Conservation (phyloP, 2,888 invertebrate species). For the Megamerina dolium region DNA sequence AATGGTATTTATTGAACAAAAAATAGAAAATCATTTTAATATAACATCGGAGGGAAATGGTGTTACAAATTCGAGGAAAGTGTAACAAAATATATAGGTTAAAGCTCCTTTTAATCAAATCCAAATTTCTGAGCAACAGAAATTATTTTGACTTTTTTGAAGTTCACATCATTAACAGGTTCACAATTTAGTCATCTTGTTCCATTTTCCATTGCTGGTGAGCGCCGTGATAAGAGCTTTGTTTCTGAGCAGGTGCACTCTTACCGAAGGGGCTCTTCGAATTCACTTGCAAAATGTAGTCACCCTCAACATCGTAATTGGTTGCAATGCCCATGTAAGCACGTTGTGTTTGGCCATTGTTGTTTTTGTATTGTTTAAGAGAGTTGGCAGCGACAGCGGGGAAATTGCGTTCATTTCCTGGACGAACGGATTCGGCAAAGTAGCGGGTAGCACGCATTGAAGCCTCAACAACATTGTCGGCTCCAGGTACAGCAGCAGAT, state of each 20-base stretch:
- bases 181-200: not conserved
- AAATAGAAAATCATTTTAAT: too few species aligned
- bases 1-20: too few species aligned
- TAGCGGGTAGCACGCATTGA: conserved; percentile 39
- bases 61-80: too few species aligned
- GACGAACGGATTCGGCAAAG: conserved; percentile 45
- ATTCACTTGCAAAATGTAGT: conserved; percentile 43
- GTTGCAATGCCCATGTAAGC: conserved; percentile 42
- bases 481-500: conserved; percentile 33
- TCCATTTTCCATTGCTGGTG: conserved; percentile 18
- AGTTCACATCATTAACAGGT: not conserved
- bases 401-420: conserved; percentile 43
- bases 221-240: conserved; percentile 29
- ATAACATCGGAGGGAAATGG: too few species aligned
- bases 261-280: conserved; percentile 40
- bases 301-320: conserved; percentile 36
- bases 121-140: conserved; percentile 1
- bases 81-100: too few species aligned
- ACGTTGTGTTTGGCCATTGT: conserved; percentile 36
- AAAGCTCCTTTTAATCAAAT: too few species aligned
- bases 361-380: conserved; percentile 35
- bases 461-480: conserved; percentile 39
- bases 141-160: not conserved
- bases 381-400: conserved; percentile 42
- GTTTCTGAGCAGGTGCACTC: conserved; percentile 32